phyloP scores from a whole-genome alignment of 2,113 vertebrate genomes.

The Zootoca vivipara region DNA sequence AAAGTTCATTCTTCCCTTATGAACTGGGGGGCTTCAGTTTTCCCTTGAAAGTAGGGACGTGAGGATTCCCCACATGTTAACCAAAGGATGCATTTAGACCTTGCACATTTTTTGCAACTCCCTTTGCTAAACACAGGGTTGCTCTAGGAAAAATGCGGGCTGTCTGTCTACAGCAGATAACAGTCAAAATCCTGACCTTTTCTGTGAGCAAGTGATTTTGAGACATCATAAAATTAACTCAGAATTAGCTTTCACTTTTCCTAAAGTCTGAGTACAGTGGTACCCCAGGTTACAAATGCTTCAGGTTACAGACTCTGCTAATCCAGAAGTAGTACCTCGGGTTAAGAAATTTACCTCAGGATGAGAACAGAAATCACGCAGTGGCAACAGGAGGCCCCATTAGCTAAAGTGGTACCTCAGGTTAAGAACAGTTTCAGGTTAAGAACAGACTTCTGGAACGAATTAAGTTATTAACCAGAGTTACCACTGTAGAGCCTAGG shows the following conservation, averaged over 20 bases:
- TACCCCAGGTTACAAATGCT: too few species aligned
- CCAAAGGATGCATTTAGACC: background rate
- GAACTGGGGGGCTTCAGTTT: conserved; percentile 23
- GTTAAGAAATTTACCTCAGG: too few species aligned
- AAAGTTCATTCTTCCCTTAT: conserved; percentile 38
- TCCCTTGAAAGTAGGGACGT: conserved; percentile 8
- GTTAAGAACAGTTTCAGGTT: too few species aligned
- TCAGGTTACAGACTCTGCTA: too few species aligned
- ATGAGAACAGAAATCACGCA: too few species aligned
- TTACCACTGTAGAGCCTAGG: too few species aligned
- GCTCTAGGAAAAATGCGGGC: background rate
- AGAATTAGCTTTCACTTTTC: background rate
- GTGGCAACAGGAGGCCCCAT: too few species aligned
- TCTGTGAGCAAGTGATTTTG: background rate
- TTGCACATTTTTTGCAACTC: background rate
- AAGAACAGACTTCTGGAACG: too few species aligned
- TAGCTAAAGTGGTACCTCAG: too few species aligned
- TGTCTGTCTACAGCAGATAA: background rate
- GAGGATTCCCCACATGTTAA: background rate
- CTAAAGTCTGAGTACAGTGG: too few species aligned
- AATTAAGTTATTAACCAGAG: too few species aligned
- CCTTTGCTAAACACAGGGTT: conserved; percentile 10
- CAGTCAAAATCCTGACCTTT: background rate
- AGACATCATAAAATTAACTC: background rate
- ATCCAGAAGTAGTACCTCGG: too few species aligned